A percentile compares a stretch with the other conserved stretches of the same genome.
Conservation (phyloP, 1,140 invertebrate species). For the Augochlora pura region DNA sequence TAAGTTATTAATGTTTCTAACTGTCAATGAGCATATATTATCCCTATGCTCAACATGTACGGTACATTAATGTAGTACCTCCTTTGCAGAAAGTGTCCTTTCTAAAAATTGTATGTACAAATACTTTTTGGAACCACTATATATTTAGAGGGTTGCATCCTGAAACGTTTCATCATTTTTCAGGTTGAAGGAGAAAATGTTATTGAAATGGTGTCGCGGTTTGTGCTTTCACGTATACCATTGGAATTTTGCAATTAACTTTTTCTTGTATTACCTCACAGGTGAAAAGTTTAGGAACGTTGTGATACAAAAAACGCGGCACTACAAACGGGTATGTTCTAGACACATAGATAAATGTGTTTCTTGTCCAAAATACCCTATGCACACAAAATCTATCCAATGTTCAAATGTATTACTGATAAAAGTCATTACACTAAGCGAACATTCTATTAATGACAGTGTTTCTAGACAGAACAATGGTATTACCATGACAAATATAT, state of each 20-base stretch:
- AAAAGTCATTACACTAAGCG: conserved; percentile 52
- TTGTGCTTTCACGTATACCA: conserved; percentile 70
- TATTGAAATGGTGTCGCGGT: conserved; percentile 70
- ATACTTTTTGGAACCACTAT: too few species aligned
- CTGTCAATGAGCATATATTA: too few species aligned
- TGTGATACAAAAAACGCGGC: conserved; percentile 54
- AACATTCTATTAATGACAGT: conserved; percentile 42
- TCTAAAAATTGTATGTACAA: too few species aligned
- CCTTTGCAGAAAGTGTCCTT: too few species aligned
- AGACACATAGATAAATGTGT: conserved; percentile 47
- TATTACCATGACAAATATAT: conserved; percentile 5
- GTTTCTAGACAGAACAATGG: conserved; percentile 22
- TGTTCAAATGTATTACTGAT: conserved; percentile 55
- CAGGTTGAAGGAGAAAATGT: conserved; percentile 70
- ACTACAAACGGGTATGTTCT: conserved; percentile 42
- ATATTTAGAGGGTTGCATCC: neutral
- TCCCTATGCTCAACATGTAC: too few species aligned
- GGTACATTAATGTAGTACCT: too few species aligned
- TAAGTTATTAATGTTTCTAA: too few species aligned
- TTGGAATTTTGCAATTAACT: conserved; percentile 72
- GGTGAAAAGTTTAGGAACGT: conserved; percentile 65
- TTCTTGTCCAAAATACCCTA: conserved; percentile 51
- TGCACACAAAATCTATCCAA: conserved; percentile 38
- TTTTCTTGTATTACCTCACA: conserved; percentile 71
- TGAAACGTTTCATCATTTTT: conserved; percentile 26